Evolutionary conservation across 2,113 vertebrate species (phyloP).

Genomic region (Zapornia atra): DNA sequence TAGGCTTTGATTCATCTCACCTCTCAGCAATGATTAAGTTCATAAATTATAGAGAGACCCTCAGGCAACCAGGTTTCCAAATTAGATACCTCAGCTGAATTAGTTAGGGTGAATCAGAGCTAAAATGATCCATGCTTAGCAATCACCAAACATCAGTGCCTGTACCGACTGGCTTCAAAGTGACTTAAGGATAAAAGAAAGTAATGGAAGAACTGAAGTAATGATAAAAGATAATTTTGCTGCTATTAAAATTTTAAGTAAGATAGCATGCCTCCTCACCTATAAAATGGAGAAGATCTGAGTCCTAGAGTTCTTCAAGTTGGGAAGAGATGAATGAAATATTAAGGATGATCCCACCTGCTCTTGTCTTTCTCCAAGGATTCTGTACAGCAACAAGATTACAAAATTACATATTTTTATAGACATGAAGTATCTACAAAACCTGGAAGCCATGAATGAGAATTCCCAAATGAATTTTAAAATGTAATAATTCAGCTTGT

Average conservation of each 20-base stretch:
- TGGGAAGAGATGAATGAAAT: background rate
- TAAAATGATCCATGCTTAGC: conserved; percentile 20
- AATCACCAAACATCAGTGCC: background rate
- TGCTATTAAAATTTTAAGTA: background rate
- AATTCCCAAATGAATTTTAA: background rate
- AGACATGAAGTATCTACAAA: conserved; percentile 78
- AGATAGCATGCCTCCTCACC: background rate
- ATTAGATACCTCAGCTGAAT: conserved; percentile 44
- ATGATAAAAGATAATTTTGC: background rate
- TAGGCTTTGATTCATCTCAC: conserved; percentile 38
- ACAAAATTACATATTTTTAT: conserved; percentile 77
- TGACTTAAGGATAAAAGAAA: background rate
- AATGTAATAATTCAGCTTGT: background rate
- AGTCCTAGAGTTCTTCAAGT: background rate
- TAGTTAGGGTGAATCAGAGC: conserved; percentile 45
- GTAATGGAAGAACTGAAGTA: background rate
- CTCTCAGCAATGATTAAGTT: conserved; percentile 36
- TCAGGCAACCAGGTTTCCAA: conserved; percentile 29
- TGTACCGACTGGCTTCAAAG: background rate
- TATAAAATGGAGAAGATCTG: background rate
- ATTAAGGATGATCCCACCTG: background rate
- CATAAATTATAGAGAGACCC: conserved; percentile 46
- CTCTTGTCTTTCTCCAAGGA: conserved; percentile 53
- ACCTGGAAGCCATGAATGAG: conserved; percentile 74
- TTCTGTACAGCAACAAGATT: conserved; percentile 79